These are phyloP conservation scores for Diorhabda carinulata DNA, from an alignment of 1,140 invertebrate species.

Conservation along the genomic window DNA sequence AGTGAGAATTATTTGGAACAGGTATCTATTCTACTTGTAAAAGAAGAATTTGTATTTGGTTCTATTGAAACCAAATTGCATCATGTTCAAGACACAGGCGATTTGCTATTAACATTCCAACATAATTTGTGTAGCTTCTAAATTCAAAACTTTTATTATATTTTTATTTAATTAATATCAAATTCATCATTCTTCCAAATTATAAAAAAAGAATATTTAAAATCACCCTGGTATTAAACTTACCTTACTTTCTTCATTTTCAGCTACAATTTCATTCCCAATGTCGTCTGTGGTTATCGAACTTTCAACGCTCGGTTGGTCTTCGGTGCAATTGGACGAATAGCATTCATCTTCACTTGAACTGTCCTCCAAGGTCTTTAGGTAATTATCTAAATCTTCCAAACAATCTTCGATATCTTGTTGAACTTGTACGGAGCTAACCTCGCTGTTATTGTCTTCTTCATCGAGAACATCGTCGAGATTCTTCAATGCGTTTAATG, in stretches of 20 bases:
- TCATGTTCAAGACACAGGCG: too few relatives aligned
- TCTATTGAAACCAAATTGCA: too few relatives aligned
- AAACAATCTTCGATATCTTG: conserved; percentile 41
- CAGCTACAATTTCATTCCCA: background rate
- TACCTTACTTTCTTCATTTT: background rate
- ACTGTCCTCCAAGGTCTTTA: conserved; percentile 31
- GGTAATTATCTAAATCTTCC: conserved; percentile 44
- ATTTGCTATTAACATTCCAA: too few relatives aligned
- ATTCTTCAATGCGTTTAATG: conserved; percentile 33
- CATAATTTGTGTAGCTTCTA: too few relatives aligned
- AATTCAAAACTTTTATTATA: too few relatives aligned
- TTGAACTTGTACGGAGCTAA: conserved; percentile 23
- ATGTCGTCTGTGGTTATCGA: background rate
- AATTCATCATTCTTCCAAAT: too few relatives aligned
- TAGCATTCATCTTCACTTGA: conserved; percentile 22
- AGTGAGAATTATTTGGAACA: too few relatives aligned
- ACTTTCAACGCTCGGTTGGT: conserved; percentile 14
- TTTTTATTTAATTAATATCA: too few relatives aligned
- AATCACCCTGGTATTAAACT: background rate
- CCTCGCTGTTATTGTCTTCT: conserved; percentile 16
- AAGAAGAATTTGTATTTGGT: too few relatives aligned
- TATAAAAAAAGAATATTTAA: background rate
- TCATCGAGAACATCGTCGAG: conserved; percentile 39
- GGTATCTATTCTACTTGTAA: too few relatives aligned
- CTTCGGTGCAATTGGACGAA: conserved; percentile 13